Evolutionary conservation across 2,888 invertebrate genomes (phyloP), one percentile per base, ranked within the genome.

Genomic region (Sminthurides aquaticus): DNA sequence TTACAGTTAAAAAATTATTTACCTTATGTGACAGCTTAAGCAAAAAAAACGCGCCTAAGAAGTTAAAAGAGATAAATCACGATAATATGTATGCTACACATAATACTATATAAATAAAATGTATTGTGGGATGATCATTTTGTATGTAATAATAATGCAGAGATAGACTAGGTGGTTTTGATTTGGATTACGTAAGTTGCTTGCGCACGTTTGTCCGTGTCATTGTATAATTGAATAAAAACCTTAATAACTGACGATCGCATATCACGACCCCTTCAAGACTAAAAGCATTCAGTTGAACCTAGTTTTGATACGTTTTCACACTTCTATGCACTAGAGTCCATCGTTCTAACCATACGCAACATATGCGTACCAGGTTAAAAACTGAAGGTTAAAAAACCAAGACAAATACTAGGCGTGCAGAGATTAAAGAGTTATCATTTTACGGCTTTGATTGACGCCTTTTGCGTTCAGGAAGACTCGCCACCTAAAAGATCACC

Each of bases 401-500:
- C 43, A 15, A 34, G 15, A 15, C 43, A 61, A 61, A 61, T 54
- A 61, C 61, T 54, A 61, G 61, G 61, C 61, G 61, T 52, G 61
- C 54, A 61, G 61, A 61, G 55, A 61, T 55, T 60, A 49, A 52
- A 60, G 48, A 49, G 43, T 57, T 58, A 29, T 61, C 55, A 55
- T 54, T 61, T 61, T 29, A 61, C 54, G 61, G 54, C 62, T 62
- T 62, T 62, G 62, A 57, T 62, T 62, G 59, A 56, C 29, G 49
- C 2, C 27, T 58, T 24, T 56, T 34, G 43, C 43, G 54, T 54
- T 60, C 52, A 66, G 57, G 66, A 62, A 56, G 89, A 87, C 85
- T 89, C 90, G 78, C 89, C 88, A 80, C 89, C 89, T 79, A 91
- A 86, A 78, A 91, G 85, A 81, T 91, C 90, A 75, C 88, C 89